These are phyloP conservation scores for Gasteruption jaculator DNA, from an alignment of 2,888 invertebrate genomes.

Conservation along the genomic window DNA sequence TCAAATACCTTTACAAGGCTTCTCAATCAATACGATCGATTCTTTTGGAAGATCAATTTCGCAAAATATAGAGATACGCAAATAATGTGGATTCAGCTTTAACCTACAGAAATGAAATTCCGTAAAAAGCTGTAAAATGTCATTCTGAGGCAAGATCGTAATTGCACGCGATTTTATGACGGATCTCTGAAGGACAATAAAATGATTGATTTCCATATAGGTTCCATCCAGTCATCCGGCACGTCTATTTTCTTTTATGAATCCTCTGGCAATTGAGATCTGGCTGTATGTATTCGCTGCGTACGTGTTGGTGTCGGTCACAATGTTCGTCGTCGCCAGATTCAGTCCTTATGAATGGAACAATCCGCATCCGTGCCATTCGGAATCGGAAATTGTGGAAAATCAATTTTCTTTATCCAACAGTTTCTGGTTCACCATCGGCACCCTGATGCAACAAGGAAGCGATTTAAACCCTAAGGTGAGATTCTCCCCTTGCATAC, in stretches of 20 bases:
- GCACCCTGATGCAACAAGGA: conserved; percentile 85
- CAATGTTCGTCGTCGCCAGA: conserved; percentile 75
- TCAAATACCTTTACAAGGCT: too few species aligned
- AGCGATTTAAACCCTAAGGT: conserved; percentile 76
- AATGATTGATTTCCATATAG: conserved; percentile 46
- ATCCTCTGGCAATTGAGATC: conserved; percentile 79
- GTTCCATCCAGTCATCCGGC: conserved; percentile 68
- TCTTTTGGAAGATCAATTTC: too few species aligned
- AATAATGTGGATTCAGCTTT: too few species aligned
- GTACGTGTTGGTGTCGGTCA: conserved; percentile 72
- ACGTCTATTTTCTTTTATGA: conserved; percentile 80
- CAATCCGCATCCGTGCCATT: conserved; percentile 67
- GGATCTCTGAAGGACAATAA: background rate
- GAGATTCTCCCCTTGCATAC: too few species aligned
- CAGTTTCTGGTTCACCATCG: conserved; percentile 84
- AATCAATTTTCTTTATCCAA: conserved; percentile 82
- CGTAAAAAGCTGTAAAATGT: too few species aligned
- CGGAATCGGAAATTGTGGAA: conserved; percentile 58
- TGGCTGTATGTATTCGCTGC: conserved; percentile 81
- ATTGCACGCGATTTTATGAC: too few species aligned
- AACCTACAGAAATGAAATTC: too few species aligned
- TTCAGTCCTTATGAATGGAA: conserved; percentile 81
- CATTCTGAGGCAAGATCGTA: too few species aligned
- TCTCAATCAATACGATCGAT: too few species aligned
- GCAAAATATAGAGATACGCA: too few species aligned